phyloP scores from a whole-genome alignment of 2,113 vertebrate species.

The Setophaga kirtlandii region DNA sequence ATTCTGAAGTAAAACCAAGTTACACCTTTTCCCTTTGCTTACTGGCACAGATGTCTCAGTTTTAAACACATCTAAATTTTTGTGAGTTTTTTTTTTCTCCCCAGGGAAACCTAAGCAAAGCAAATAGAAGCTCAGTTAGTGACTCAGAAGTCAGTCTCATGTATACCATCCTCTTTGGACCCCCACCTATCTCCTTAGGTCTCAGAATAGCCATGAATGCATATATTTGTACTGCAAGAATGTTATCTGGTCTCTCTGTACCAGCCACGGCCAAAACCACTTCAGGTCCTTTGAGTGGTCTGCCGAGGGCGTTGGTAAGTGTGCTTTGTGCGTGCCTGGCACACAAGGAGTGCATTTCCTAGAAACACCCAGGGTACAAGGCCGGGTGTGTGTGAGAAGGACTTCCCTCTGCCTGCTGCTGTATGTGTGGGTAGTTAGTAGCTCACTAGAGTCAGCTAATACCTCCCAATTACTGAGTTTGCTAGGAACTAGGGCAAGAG shows the following conservation, averaged over 20 bases:
- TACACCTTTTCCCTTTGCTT: neutral
- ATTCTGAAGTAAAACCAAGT: constrained; percentile 21
- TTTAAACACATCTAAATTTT: neutral
- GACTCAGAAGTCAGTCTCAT: neutral
- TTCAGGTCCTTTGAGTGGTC: neutral
- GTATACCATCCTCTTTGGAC: neutral
- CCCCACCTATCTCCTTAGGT: neutral
- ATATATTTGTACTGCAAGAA: neutral
- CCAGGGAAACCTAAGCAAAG: neutral
- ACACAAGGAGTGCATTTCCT: neutral
- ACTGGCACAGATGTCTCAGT: neutral
- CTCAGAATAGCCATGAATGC: neutral
- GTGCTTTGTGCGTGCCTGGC: neutral
- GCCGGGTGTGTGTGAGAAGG: neutral
- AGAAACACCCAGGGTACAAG: neutral
- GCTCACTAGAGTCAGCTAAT: neutral
- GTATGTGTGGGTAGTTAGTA: neutral
- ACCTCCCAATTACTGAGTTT: neutral
- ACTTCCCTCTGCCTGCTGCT: neutral
- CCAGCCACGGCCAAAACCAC: neutral
- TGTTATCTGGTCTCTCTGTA: neutral
- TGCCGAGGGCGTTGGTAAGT: neutral
- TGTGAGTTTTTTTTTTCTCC: neutral
- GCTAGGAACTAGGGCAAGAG: neutral
- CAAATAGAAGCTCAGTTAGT: neutral